Evolutionary conservation across 1,140 invertebrate genomes (phyloP).

Genomic region (Drosophila lowei): DNA sequence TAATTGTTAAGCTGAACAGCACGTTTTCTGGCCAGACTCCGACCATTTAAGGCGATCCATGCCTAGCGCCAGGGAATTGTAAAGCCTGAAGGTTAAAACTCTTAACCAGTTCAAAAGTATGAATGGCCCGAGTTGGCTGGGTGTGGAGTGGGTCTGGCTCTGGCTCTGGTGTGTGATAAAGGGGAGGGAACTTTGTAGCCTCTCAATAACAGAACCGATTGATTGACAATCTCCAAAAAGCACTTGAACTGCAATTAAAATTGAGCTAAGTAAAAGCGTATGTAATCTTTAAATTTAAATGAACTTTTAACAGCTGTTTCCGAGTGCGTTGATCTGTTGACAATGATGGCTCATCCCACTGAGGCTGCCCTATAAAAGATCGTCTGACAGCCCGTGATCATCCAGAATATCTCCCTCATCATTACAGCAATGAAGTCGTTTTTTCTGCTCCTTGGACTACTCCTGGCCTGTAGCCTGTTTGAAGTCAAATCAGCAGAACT

Average conservation of each 20-base stretch:
- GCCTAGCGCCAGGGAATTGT: conserved; percentile 7
- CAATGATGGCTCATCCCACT: not conserved
- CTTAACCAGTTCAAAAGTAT: conserved; percentile 28
- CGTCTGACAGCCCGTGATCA: not conserved
- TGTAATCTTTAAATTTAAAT: conserved; percentile 1
- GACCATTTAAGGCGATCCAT: conserved; percentile 28
- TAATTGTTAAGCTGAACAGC: conserved; percentile 46
- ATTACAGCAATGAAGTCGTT: conserved; percentile 14
- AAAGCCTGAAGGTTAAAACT: conserved; percentile 29
- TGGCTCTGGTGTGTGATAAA: not conserved
- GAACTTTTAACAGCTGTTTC: conserved; percentile 21
- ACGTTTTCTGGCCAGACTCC: conserved; percentile 25
- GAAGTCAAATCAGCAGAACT: not conserved
- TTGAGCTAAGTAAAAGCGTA: conserved; percentile 1
- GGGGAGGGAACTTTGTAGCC: not conserved
- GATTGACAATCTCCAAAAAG: conserved; percentile 17
- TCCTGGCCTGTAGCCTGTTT: not conserved
- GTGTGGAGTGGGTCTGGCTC: conserved; percentile 30
- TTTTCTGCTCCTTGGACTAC: not conserved
- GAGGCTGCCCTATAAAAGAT: conserved; percentile 18
- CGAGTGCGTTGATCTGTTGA: not conserved
- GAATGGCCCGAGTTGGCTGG: not conserved
- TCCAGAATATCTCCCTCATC: conserved; percentile 1
- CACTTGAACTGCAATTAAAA: conserved; percentile 10
- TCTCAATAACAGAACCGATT: conserved; percentile 15